Conservation (phyloP, 1,140 invertebrate genomes). For the Pentalonia nigronervosa region DNA sequence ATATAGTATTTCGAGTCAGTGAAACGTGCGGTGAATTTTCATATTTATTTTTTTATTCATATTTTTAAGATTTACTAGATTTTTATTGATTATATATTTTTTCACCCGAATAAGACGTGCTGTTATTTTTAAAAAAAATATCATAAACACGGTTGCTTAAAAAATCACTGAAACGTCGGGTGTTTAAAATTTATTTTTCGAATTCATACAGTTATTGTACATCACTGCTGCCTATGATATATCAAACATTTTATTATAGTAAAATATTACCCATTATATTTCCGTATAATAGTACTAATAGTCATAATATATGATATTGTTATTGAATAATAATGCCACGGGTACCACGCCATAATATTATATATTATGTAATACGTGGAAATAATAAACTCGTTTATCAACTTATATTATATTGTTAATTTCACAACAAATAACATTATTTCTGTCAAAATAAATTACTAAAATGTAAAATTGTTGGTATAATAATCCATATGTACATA, state of each 20-base stretch:
- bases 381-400: conserved; percentile 17
- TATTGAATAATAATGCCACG: not conserved
- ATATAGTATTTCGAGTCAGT: not conserved
- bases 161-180: not conserved
- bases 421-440: not conserved
- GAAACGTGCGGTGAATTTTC: not conserved
- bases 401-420: not conserved
- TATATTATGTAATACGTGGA: not conserved
- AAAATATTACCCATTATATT: not conserved
- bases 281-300: conserved; percentile 18
- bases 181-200: not conserved
- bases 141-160: not conserved
- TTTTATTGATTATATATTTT: not conserved
- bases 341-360: not conserved
- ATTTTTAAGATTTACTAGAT: conserved; percentile 10
- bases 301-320: conserved; percentile 19
- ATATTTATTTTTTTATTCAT: conserved; percentile 13
- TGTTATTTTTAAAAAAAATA: not conserved
- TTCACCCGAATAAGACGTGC: not conserved
- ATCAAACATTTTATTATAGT: conserved; percentile 1
- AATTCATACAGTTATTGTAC: not conserved
- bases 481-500: not conserved
- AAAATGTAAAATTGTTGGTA: not conserved
- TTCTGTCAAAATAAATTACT: not conserved
- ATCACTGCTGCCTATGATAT: not conserved